Evolutionary conservation across 2,113 vertebrate species (phyloP).

Genomic region (Pterocles orientalis): DNA sequence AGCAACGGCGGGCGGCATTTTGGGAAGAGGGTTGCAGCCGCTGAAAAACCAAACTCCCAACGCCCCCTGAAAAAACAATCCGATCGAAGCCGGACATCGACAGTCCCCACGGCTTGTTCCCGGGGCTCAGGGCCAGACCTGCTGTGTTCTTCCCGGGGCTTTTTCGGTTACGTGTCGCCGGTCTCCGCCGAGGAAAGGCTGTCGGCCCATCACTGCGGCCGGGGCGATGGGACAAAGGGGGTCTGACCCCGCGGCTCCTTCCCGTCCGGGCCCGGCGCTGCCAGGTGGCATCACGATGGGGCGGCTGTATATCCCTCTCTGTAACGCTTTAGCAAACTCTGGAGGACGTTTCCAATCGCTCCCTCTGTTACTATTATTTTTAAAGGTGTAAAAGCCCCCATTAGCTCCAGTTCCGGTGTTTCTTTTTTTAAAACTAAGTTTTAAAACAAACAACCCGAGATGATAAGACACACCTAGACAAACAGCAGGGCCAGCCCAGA

Average conservation of each 20-base stretch:
- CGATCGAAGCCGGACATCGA: background rate
- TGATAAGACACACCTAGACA: conserved; percentile 56
- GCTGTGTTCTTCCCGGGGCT: background rate
- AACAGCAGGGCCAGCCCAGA: conserved; percentile 14
- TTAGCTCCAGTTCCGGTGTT: conserved; percentile 39
- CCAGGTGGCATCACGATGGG: background rate
- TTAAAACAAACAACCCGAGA: conserved; percentile 55
- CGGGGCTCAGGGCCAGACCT: background rate
- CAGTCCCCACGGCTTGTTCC: background rate
- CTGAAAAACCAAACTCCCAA: background rate
- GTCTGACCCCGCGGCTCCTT: background rate
- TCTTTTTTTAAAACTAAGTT: conserved; percentile 35
- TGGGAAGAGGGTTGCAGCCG: background rate
- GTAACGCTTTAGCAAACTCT: background rate
- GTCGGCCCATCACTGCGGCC: too few relatives aligned
- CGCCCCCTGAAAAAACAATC: background rate
- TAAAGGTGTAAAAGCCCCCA: background rate
- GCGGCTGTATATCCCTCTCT: background rate
- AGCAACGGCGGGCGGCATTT: background rate
- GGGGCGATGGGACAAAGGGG: background rate
- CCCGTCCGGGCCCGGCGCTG: background rate
- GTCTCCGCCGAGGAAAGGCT: background rate
- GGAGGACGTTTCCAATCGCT: background rate
- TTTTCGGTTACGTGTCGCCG: background rate
- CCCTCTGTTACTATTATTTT: conserved; percentile 15